A percentile compares a stretch with the other conserved stretches of the same genome.
Evolutionary conservation across 2,888 invertebrate species (phyloP).

Genomic region (Drosophila anceps): DNA sequence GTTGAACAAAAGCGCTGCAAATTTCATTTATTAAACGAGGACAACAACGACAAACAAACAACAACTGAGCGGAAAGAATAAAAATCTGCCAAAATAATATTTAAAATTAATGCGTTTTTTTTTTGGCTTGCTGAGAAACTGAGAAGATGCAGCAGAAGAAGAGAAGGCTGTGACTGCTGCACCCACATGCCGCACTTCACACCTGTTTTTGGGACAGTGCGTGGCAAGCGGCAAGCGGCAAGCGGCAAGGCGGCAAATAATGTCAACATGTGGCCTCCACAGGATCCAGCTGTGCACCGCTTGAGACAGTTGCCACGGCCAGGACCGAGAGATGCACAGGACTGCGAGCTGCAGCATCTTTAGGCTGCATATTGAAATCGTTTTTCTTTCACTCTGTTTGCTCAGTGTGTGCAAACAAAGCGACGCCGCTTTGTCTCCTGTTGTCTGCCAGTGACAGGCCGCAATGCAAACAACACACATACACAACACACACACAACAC

Average conservation of each 20-base stretch:
- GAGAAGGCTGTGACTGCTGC: constrained; percentile 49
- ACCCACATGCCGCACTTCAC: constrained; percentile 73
- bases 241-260: constrained; percentile 40
- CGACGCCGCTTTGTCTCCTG: constrained; percentile 79
- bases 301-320: constrained; percentile 43
- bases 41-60: constrained; percentile 18
- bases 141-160: background rate
- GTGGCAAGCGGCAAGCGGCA: constrained; percentile 29
- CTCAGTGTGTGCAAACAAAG: constrained; percentile 64
- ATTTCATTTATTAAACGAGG: constrained; percentile 67
- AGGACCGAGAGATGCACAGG: constrained; percentile 3
- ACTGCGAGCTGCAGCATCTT: constrained; percentile 22
- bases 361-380: constrained; percentile 41
- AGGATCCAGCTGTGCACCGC: constrained; percentile 69
- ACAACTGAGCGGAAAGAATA: constrained; percentile 3
- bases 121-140: constrained; percentile 3
- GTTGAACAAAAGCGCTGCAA: constrained; percentile 55
- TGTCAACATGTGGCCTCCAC: constrained; percentile 76
- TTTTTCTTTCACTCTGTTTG: constrained; percentile 16
- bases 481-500: constrained; percentile 34
- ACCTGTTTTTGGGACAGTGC: constrained; percentile 56
- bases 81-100: constrained; percentile 78
- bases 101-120: constrained; percentile 73
- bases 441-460: constrained; percentile 68
- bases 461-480: constrained; percentile 50